Evolutionary conservation across 2,888 invertebrate genomes (phyloP), one percentile per base, ranked within the genome.

Genomic region (Cartodere bifasciata): DNA sequence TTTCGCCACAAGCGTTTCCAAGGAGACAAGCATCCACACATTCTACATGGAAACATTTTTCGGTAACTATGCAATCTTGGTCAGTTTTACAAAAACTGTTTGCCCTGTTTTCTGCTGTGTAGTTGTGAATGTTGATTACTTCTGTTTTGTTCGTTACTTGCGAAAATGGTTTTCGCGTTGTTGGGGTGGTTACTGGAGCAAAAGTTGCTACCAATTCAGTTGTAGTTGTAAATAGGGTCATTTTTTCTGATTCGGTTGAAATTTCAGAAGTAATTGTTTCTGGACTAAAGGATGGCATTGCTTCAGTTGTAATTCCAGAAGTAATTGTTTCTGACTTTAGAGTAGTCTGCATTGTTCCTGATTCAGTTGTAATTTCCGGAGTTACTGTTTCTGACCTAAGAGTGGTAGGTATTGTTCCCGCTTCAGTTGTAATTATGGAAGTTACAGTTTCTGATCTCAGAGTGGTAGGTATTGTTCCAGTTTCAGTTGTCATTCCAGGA

Each of bases 11-110:
- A 29, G 57, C 42, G 30, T 53, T 53, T 38, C 56, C 63, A 35
- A 55, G 50, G 51, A 60, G 63, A 59, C 78, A 78, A 46, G 73
- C 70, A 55, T 72, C 70, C 59, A 69, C 63, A 59, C 77, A 78
- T 55, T 64, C 60, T 62, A 69, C 70, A 48, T 63, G 63, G 46
- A 68, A 58, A 60, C 81, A 81, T 48, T 67, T 65, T 58, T 75
- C 71, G 48, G 66, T 63, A 49, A 62, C 62, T 42, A 65, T 60
- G 57, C 81, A 81, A 52, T 79, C 71, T 43, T 58, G 58, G 56
- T 78, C 70, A 49, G 60, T 60, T 49, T 64, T 64, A 64, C 81
- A 81, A 49, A 58, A 49, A 42, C 20, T 17, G 20, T 17, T 7
- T 9, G 6, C 9, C 6, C 9, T 9, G 6, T 9, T 17, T 17